Evolutionary conservation across 2,113 vertebrate species (phyloP).

Genomic region (Pygoscelis antarcticus): DNA sequence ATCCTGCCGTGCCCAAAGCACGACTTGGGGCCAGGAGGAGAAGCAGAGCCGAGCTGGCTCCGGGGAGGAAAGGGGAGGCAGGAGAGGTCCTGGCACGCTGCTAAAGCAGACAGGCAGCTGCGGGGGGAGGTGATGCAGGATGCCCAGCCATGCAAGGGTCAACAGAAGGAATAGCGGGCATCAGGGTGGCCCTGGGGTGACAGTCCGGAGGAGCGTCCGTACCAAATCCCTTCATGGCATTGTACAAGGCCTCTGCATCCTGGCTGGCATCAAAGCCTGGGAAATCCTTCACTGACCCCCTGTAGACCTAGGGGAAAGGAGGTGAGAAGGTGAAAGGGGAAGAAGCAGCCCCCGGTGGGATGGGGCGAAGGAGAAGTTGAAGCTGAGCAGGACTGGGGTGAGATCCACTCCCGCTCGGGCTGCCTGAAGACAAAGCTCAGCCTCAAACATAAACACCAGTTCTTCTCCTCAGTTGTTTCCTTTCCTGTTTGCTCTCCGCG

Average conservation of each 20-base stretch:
- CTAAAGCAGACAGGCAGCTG: background rate
- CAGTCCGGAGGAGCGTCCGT: background rate
- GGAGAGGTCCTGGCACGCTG: background rate
- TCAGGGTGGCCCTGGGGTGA: background rate
- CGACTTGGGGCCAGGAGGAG: background rate
- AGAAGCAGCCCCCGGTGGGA: background rate
- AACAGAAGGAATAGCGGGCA: accelerated
- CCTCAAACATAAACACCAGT: background rate
- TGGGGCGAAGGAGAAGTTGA: background rate
- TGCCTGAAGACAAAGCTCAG: background rate
- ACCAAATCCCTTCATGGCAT: constrained; percentile 97
- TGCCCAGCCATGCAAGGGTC: background rate
- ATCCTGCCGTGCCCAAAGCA: background rate
- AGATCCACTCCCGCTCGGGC: accelerated
- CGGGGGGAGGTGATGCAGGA: background rate
- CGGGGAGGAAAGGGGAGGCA: background rate
- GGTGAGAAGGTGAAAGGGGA: background rate
- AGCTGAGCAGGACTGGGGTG: background rate
- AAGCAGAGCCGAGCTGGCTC: background rate
- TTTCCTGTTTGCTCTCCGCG: background rate
- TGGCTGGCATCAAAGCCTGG: constrained; percentile 81
- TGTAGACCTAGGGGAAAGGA: constrained; percentile 79
- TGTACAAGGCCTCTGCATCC: constrained; percentile 90
- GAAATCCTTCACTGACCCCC: constrained; percentile 86
- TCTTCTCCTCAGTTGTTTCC: background rate